Evolutionary conservation across 1,140 invertebrate genomes (phyloP).

Genomic region (Sweltsa coloradensis): DNA sequence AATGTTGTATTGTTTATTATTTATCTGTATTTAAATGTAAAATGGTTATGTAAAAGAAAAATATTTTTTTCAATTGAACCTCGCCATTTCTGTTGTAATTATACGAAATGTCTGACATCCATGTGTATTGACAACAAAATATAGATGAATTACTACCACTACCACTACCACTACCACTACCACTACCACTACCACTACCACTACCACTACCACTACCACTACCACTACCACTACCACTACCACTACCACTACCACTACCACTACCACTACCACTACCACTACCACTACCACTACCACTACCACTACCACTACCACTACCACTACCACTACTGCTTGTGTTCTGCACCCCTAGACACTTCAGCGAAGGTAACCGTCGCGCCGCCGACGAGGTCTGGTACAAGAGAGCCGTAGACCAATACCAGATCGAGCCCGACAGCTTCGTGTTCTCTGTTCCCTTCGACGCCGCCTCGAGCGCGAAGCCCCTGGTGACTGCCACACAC

Average conservation of each 20-base stretch:
- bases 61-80: no score
- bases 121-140: neutral
- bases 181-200: constrained; percentile 9
- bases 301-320: constrained; percentile 4
- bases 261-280: constrained; percentile 9
- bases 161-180: constrained; percentile 9
- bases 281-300: constrained; percentile 8
- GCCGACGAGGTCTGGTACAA: constrained; percentile 88
- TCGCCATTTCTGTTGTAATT: no score
- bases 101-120: no score
- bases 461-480: constrained; percentile 46
- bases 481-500: constrained; percentile 76
- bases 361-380: constrained; percentile 63
- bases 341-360: constrained; percentile 66
- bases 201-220: constrained; percentile 9
- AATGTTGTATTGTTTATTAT: no score
- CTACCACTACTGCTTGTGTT: constrained; percentile 17
- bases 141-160: neutral
- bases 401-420: constrained; percentile 80
- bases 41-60: no score
- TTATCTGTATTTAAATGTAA: no score
- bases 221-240: constrained; percentile 9
- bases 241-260: constrained; percentile 9
- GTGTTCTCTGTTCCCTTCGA: constrained; percentile 85
- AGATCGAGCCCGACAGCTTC: constrained; percentile 75